Base-by-base conservation (phyloP, 2,888 invertebrate genomes). In the Diplazon laetatorius region DNA sequence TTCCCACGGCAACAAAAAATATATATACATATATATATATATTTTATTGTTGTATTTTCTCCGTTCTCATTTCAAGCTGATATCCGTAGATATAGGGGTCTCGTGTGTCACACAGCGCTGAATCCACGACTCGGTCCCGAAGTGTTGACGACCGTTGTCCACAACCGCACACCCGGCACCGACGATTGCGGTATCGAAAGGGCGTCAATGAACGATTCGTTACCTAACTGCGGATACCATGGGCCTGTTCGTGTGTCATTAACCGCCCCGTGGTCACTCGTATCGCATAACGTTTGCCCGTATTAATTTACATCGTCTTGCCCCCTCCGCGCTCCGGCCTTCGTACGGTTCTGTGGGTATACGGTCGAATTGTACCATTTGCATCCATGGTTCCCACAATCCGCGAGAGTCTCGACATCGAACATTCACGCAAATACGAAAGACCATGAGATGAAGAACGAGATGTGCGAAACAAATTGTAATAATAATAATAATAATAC, bases 281-380 rank as follows among this genome's bases (percentile, higher is more conserved):
- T 87, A 81, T 87, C 87, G 76, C 82, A 79, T 87, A 66, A 84
- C 87, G 73, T 80, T 78, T 72, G 78, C 63, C 46, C 73, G 80
- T 87, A 82, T 87, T 83, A 80, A 78, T 80, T 87, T 87, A 86
- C 87, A 73, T 44, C 68, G n/a, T n/a, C n/a, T n/a, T n/a, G n/a
- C 69, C 22, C 71, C 39, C 66, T 71, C 76, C 71, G 74, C 78
- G 76, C 37, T 55, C n/a, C n/a, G 1, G 10, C 37, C 10, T 16
- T 2, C 48, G 48, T 18, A n/a, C 20, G 20, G 9, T 59, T 59
- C 10, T 35, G 59, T 14, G 20, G 18, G 6, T 16, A 35, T n/a
- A 55, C n/a, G 12, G 5, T 8, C 20, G 20, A 18, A 44, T 73
- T 73, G 10, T 48, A 22, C 20, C n/a, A 55, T 69, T 75, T 69